Base-by-base conservation (phyloP, 2,113 vertebrate genomes). In the Tachycineta bicolor region DNA sequence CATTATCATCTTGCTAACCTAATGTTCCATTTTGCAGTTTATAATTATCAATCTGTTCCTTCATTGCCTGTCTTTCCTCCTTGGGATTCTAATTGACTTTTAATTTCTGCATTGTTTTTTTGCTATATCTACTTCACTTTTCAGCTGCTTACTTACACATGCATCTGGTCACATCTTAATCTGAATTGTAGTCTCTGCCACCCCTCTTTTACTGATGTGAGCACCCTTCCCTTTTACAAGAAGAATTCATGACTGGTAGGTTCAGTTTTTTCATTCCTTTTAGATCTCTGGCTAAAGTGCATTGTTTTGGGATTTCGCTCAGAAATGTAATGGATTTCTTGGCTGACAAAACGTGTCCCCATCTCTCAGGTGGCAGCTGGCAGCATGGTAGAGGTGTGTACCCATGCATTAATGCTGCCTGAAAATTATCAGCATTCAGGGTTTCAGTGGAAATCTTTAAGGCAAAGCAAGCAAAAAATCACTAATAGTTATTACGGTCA, bases 81-180 rank as follows among this genome's bases (percentile, higher is more conserved):
- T 94, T 82, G 49, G 33, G 93, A 77, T 87, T 43, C 52, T 94
- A 86, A 92, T 67, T 73, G 53, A 67, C n/a, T 80, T 93, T 92
- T 94, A 77, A 93, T 89, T 94, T 96, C 62, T 70, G 29, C 73
- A 31, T 68, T 89, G 28, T 28, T 55, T 83, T 83, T 83, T 95
- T 67, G 46, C 56, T 58, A 4, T 10, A 28, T 90, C 80, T 79
- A 12, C 52, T 90, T 83, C 63, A 63, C 49, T 82, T 85, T 50
- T 96, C 43, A 82, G 21, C 71, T 87, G 37, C 65, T 47, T 89
- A 43, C 71, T 94, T 96, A 94, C 59, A 59, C 5, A 78, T 49
- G 28, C 70, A 71, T 81, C 41, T 87, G 83, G 37, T 50, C 64
- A 16, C 67, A 23, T 53, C 82, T 83, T 83, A 56, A 88, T 96